Conservation (phyloP, 2,888 invertebrate species). For the Nomada flava region DNA sequence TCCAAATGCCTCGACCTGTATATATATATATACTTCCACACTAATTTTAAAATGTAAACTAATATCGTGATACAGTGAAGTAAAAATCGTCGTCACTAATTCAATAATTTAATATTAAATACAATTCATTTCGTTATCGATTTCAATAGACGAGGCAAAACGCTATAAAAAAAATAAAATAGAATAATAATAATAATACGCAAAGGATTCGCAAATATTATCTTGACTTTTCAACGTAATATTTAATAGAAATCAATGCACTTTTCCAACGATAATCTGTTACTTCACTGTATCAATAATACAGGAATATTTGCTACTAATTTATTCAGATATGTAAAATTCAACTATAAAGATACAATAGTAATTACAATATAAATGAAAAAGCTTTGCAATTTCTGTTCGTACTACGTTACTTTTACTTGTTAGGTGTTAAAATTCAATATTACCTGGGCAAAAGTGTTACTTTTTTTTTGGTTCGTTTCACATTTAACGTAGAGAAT, state of each 20-base stretch:
- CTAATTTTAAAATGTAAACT: constrained; percentile 12
- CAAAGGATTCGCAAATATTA: no score
- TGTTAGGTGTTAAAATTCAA: constrained; percentile 43
- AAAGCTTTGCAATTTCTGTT: constrained; percentile 5
- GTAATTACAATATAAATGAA: constrained; percentile 6
- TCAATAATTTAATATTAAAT: no score
- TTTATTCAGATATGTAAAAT: constrained; percentile 10
- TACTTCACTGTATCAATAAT: constrained; percentile 53
- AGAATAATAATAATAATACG: neutral
- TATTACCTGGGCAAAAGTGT: constrained; percentile 48
- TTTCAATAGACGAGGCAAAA: neutral
- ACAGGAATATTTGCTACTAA: neutral
- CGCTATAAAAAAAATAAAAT: neutral
- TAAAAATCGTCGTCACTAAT: neutral
- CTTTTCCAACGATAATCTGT: neutral
- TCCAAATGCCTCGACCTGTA: no score
- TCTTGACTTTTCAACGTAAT: no score
- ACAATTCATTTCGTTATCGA: neutral
- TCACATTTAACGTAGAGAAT: constrained; percentile 25
- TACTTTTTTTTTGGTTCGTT: constrained; percentile 42
- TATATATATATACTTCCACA: neutral
- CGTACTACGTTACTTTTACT: constrained; percentile 14
- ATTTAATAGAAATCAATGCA: neutral
- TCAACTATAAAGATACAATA: neutral
- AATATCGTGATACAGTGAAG: constrained; percentile 44